Conservation (phyloP, 2,113 vertebrate species). For the Pao palembangensis region DNA sequence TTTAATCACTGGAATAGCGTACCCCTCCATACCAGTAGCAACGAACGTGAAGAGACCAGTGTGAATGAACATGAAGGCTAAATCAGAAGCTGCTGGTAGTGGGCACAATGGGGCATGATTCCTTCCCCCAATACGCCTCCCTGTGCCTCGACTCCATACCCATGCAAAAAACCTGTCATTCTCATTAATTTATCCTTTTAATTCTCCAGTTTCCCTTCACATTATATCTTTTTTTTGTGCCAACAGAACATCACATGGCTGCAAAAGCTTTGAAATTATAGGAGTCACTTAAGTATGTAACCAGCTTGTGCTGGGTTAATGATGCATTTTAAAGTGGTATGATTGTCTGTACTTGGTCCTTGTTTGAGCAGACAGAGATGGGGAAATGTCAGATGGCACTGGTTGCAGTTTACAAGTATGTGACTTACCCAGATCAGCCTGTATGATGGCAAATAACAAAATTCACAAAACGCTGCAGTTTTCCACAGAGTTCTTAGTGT, state of each 20-base stretch:
- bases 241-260: background rate
- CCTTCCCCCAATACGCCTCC: slow-evolving; percentile 36
- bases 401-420: slow-evolving; percentile 13
- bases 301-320: background rate
- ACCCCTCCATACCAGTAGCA: slow-evolving; percentile 10
- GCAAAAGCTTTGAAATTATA: background rate
- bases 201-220: slow-evolving; percentile 6
- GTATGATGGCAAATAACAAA: background rate
- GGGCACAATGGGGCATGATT: slow-evolving; percentile 31
- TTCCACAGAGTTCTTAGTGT: background rate
- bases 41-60: slow-evolving; percentile 45
- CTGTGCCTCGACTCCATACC: slow-evolving; percentile 44
- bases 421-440: background rate
- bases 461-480: too few species aligned
- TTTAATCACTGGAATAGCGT: slow-evolving; percentile 25
- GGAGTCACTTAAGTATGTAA: slow-evolving; percentile 3
- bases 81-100: slow-evolving; percentile 45
- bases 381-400: slow-evolving; percentile 14
- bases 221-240: background rate
- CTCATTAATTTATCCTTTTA: slow-evolving; percentile 17
- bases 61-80: slow-evolving; percentile 44
- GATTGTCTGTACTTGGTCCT: background rate
- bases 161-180: slow-evolving; percentile 40
- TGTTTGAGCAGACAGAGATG: background rate
- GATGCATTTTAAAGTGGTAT: background rate